These are phyloP conservation scores for Apantesis nais DNA, from an alignment of 2,888 invertebrate species.

Conservation along the genomic window DNA sequence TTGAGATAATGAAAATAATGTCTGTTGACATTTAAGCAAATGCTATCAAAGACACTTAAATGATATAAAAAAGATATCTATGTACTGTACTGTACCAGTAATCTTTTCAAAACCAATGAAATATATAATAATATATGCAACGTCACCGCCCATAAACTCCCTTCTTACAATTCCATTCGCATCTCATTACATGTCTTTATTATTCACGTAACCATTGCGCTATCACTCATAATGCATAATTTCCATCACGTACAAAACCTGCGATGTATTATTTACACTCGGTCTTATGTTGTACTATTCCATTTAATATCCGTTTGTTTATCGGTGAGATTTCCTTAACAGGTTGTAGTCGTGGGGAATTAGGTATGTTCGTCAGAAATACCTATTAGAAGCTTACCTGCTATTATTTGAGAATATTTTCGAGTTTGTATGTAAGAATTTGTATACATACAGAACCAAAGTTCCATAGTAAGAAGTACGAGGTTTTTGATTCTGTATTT, in stretches of 20 bases:
- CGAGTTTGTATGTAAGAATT: not conserved
- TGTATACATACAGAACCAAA: no score
- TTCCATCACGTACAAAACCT: slow-evolving; percentile 39
- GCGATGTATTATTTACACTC: slow-evolving; percentile 35
- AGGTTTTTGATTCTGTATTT: no score
- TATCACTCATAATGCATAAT: slow-evolving; percentile 24
- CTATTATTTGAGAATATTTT: slow-evolving; percentile 1
- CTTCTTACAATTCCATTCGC: slow-evolving; percentile 12
- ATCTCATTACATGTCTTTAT: slow-evolving; percentile 26
- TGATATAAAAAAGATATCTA: no score
- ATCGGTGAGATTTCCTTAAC: slow-evolving; percentile 56
- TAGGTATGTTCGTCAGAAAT: slow-evolving; percentile 35
- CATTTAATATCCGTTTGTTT: slow-evolving; percentile 58
- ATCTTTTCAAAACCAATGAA: not conserved
- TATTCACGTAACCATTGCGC: slow-evolving; percentile 32
- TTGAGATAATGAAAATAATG: no score
- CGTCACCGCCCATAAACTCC: slow-evolving; percentile 7
- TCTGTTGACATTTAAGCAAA: no score
- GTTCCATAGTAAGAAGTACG: no score
- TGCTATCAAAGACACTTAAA: no score
- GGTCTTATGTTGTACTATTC: slow-evolving; percentile 29
- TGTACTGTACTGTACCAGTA: no score
- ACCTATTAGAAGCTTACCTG: slow-evolving; percentile 1
- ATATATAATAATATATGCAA: not conserved
- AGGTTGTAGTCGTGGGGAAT: slow-evolving; percentile 52